Evolutionary conservation across 2,113 vertebrate species (phyloP), one percentile per base, ranked within the genome.

Genomic region (Tichodroma muraria): DNA sequence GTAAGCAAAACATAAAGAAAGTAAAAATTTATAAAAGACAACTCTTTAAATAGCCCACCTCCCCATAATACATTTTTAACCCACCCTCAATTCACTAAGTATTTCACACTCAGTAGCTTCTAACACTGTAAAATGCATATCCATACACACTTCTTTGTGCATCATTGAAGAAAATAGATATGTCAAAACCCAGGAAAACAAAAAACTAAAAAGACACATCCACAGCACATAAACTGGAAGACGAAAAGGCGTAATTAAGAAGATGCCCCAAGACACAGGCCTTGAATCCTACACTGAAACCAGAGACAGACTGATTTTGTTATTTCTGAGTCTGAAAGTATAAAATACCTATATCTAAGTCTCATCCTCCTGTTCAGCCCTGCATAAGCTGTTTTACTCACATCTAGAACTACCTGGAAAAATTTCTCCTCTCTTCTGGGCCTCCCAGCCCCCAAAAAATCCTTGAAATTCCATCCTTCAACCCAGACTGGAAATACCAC

Each of bases 401-500:
- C 70, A 69, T 50, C 33, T 50, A 85, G 59, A 94, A 35, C 2
- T 11, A 85, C 25, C n/a, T 42, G 35, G 33, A 53, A 84, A 95
- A 54, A 66, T 1, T 8, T 33, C 8, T 72, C 19, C 9, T 86
- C 38, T 85, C n/a, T 61, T 73, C 80, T 60, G 23, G 28, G 25
- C 22, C 23, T 61, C 19, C 65, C 25, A 60, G 12, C 11, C 38
- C 54, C 37, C 4, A 1, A 70, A 38, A 90, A 94, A 59, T 80
- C 72, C 80, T 47, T 92, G 87, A 90, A 89, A 95, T 88, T 88
- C 80, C 91, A 83, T 88, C 91, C 91, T 86, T 86, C 65, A 77
- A 54, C 12, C 18, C 47, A 77, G 73, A 60, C 65, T 84, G 59
- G 81, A 89, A 93, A 80, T 38, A 78, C 87, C 95, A 91, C 0